Evolutionary conservation across 2,797 vertebrate species (phyloP), one percentile per base, ranked within the genome.

Genomic region (Acropternis orthonyx): DNA sequence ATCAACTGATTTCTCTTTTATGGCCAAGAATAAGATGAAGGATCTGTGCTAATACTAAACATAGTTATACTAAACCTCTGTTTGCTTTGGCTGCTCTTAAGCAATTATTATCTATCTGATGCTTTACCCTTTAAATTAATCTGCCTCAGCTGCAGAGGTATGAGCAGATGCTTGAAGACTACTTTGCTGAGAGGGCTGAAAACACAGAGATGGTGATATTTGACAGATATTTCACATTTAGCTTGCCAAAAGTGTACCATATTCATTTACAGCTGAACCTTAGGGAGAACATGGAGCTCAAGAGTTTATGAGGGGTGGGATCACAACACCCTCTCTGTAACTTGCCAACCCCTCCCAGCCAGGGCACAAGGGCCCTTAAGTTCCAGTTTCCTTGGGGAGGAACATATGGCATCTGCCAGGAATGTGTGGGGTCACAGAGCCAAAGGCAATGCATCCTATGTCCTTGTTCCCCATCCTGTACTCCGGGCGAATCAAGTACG

Each of bases 1-100:
- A 81, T 63, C 86, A 49, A 84, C 49, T 88, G 62, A 90, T 93
- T 91, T 92, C 30, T 85, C 55, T 88, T 79, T 82, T 92, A 77
- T 54, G 74, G 65, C 63, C 67, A 90, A 90, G 80, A 85, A 92
- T 32, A 32, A 56, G 66, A 71, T 79, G 58, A 86, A 86, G 67
- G 61, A 85, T 61, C 63, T 76, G n/a, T 79, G 80, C 56, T 93
- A 81, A 88, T 67, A 56, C 56, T 63, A 85, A 87, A 73, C 67
- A 54, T 6, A 83, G 89, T 59, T 89, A 51, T 18, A 54, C 11
- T 55, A 78, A 94, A 89, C 37, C 80, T 74, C 41, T 82, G 27
- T 51, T 78, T 88, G 63, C 61, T 88, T 86, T 91, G 69, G 44
- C 85, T 85, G 52, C 55, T 96, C 62, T 73, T 67, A 81, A 86